Evolutionary conservation across 2,797 vertebrate genomes (phyloP).

Genomic region (Ctenopoma multispine): DNA sequence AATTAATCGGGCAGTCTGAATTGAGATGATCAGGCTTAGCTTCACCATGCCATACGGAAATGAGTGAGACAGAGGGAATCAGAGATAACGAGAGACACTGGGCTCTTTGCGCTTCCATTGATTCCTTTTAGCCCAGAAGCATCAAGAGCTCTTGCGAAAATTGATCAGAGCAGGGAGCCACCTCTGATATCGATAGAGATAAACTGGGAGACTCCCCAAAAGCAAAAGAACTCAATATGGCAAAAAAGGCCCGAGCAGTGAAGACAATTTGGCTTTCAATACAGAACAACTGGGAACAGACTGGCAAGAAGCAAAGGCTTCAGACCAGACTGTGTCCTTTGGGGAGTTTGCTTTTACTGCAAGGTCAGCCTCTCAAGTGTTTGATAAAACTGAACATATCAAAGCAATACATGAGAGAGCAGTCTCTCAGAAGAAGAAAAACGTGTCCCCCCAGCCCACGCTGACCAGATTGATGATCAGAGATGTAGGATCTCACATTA

Average conservation of each 20-base stretch:
- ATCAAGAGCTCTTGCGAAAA: constrained; percentile 70
- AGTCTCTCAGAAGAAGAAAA: constrained; percentile 39
- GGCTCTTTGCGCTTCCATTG: constrained; percentile 69
- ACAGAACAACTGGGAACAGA: constrained; percentile 30
- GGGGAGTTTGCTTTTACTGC: constrained; percentile 63
- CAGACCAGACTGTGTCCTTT: constrained; percentile 65
- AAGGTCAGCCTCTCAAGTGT: constrained; percentile 71
- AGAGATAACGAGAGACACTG: constrained; percentile 46
- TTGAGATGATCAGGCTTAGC: constrained; percentile 75
- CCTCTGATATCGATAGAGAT: constrained; percentile 76
- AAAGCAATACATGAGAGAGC: constrained; percentile 70
- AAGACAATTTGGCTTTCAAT: constrained; percentile 60
- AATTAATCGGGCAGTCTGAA: constrained; percentile 78
- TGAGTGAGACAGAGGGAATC: constrained; percentile 65
- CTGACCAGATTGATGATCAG: constrained; percentile 70
- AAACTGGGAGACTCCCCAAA: constrained; percentile 60
- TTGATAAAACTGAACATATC: constrained; percentile 70
- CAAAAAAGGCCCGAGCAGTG: constrained; percentile 57
- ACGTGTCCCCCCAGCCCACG: constrained; percentile 44
- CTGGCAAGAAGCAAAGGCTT: constrained; percentile 50
- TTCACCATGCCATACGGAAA: constrained; percentile 64
- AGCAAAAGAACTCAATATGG: constrained; percentile 50
- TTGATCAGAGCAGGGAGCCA: constrained; percentile 77
- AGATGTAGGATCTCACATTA: constrained; percentile 66
- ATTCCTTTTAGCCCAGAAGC: constrained; percentile 72